Percentiles rank a stretch among this genome's conserved stretches.
Conservation (phyloP, 2,888 invertebrate genomes). For the Arrhopalites spinosus region DNA sequence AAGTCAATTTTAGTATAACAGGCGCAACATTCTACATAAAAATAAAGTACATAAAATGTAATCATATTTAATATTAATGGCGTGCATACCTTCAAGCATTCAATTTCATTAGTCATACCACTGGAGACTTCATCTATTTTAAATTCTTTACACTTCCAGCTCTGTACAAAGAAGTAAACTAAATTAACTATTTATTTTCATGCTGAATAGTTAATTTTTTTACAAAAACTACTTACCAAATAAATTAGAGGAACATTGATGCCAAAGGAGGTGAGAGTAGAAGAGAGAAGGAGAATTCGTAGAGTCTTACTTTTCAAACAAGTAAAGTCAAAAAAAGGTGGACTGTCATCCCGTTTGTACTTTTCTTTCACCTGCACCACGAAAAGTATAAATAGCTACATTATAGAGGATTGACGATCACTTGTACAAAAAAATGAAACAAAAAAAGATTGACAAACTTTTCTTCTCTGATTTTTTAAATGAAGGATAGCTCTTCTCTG, state of each 20-base stretch:
- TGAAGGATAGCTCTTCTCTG: slow-evolving; percentile 84
- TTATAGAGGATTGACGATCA: not conserved
- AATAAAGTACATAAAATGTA: too few relatives aligned
- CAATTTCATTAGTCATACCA: too few relatives aligned
- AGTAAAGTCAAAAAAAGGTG: slow-evolving; percentile 84
- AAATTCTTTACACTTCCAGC: slow-evolving; percentile 28
- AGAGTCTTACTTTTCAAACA: slow-evolving; percentile 82
- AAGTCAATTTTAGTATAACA: too few relatives aligned
- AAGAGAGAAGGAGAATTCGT: slow-evolving; percentile 77
- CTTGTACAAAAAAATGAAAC: not conserved
- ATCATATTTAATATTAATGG: too few relatives aligned
- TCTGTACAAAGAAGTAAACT: not conserved
- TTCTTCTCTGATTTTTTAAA: slow-evolving; percentile 83
- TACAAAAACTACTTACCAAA: too few relatives aligned
- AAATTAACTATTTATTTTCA: not conserved
- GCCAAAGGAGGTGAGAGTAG: slow-evolving; percentile 78
- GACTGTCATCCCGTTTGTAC: slow-evolving; percentile 74
- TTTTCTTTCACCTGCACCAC: slow-evolving; percentile 70
- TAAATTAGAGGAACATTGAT: slow-evolving; percentile 84
- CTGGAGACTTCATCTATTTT: slow-evolving; percentile 16
- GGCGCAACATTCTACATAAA: too few relatives aligned
- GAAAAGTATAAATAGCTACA: not conserved
- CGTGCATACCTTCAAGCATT: too few relatives aligned
- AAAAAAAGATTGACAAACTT: slow-evolving; percentile 57
- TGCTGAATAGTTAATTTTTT: too few relatives aligned